Percentiles rank a stretch among this genome's conserved stretches.
phyloP scores from a whole-genome alignment of 2,888 invertebrate species.

The Acronicta alni region DNA sequence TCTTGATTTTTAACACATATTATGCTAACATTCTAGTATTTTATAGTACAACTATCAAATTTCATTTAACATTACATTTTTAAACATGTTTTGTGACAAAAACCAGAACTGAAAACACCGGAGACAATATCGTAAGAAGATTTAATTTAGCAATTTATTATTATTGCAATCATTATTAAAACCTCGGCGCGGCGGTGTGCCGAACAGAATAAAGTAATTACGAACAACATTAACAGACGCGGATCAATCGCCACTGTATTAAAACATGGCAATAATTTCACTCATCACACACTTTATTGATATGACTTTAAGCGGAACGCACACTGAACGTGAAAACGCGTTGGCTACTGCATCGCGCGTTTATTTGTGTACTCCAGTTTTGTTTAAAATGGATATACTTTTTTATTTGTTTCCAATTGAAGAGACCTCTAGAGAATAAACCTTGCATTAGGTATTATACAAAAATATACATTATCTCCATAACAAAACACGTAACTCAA shows the following conservation, averaged over 20 bases:
- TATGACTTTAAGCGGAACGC: constrained; percentile 22
- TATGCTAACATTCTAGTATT: too few species aligned
- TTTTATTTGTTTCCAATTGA: too few species aligned
- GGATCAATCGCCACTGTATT: constrained; percentile 59
- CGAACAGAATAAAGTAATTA: constrained; percentile 46
- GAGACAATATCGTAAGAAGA: constrained; percentile 12
- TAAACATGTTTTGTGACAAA: too few species aligned
- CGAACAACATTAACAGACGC: constrained; percentile 26
- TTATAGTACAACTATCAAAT: too few species aligned
- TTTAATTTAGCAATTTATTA: constrained; percentile 8
- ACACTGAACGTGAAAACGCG: constrained; percentile 5
- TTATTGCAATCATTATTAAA: constrained; percentile 22
- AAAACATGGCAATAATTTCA: constrained; percentile 60
- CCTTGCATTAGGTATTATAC: too few species aligned
- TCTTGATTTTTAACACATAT: too few species aligned
- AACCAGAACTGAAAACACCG: neutral
- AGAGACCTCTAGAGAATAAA: too few species aligned
- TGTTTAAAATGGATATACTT: too few species aligned
- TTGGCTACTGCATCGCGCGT: neutral
- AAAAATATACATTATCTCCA: too few species aligned
- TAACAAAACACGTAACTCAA: too few species aligned
- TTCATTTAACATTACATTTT: too few species aligned
- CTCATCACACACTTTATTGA: constrained; percentile 43
- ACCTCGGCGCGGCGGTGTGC: neutral
- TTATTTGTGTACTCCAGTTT: neutral